Conservation (phyloP, 2,797 vertebrate genomes). For the Crenichthys baileyi region DNA sequence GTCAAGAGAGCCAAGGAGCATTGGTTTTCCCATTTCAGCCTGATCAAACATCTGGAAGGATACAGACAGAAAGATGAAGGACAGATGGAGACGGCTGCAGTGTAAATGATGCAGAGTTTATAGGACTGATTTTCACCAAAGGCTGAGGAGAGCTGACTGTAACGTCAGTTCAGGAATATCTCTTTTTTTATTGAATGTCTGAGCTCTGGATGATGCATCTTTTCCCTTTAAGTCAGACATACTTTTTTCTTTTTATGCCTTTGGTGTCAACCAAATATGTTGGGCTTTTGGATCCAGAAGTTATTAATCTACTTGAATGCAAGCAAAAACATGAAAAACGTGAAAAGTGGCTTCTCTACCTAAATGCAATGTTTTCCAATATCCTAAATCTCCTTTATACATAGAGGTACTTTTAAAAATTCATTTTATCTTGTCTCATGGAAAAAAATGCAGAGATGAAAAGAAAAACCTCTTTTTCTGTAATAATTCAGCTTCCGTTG, state of each 20-base stretch:
- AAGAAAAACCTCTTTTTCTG: neutral
- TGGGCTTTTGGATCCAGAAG: slow-evolving; percentile 1
- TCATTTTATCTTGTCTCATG: neutral
- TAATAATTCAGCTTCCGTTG: neutral
- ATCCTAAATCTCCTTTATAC: neutral
- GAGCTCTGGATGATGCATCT: neutral
- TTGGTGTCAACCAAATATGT: neutral
- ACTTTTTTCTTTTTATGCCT: slow-evolving; percentile 20
- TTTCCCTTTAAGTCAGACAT: slow-evolving; percentile 22
- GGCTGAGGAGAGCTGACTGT: slow-evolving; percentile 48
- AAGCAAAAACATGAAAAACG: neutral
- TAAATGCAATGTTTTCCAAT: neutral
- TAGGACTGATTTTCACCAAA: slow-evolving; percentile 45
- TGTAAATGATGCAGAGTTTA: slow-evolving; percentile 33
- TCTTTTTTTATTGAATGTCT: slow-evolving; percentile 29
- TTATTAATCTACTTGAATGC: neutral
- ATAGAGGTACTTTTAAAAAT: neutral
- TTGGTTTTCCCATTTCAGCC: slow-evolving; percentile 48
- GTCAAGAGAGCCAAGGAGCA: slow-evolving; percentile 42
- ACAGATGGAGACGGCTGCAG: slow-evolving; percentile 26
- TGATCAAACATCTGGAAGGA: slow-evolving; percentile 62
- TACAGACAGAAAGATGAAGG: slow-evolving; percentile 41
- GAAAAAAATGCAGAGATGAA: neutral
- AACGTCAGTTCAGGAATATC: neutral
- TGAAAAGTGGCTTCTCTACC: neutral